A percentile compares a stretch with the other conserved stretches of the same genome.
These are phyloP conservation scores for Agelastica alni DNA, from an alignment of 2,888 invertebrate species.

Conservation along the genomic window DNA sequence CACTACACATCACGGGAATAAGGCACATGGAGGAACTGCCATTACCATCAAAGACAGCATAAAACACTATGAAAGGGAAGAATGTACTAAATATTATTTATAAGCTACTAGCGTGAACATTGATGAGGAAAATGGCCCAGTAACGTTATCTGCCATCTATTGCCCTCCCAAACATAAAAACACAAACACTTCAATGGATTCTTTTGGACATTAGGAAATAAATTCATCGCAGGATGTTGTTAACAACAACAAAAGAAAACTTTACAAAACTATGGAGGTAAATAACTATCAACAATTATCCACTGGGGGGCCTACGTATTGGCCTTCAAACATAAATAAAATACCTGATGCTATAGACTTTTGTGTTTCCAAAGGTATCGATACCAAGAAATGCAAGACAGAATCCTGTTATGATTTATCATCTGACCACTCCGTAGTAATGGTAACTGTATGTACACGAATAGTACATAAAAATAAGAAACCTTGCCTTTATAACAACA, in stretches of 20 bases:
- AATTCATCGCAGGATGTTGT: too few relatives aligned
- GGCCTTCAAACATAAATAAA: slow-evolving; percentile 32
- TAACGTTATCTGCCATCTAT: slow-evolving; percentile 30
- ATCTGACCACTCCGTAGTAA: slow-evolving; percentile 16
- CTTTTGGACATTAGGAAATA: too few relatives aligned
- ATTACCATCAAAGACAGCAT: slow-evolving; percentile 29
- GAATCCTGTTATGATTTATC: too few relatives aligned
- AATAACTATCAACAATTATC: too few relatives aligned
- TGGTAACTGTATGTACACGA: slow-evolving; percentile 6
- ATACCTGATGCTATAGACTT: slow-evolving; percentile 19
- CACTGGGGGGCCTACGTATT: too few relatives aligned
- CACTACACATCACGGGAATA: slow-evolving; percentile 29
- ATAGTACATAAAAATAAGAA: slow-evolving; percentile 5
- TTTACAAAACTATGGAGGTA: too few relatives aligned
- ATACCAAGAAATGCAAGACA: too few relatives aligned
- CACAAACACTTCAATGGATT: too few relatives aligned
- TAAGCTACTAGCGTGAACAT: slow-evolving; percentile 29
- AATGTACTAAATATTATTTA: slow-evolving; percentile 16
- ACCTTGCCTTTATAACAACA: slow-evolving; percentile 9
- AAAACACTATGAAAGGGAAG: slow-evolving; percentile 26
- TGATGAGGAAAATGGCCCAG: slow-evolving; percentile 5
- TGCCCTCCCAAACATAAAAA: slow-evolving; percentile 31
- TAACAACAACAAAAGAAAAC: too few relatives aligned
- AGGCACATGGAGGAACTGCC: slow-evolving; percentile 30
- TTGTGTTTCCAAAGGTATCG: slow-evolving; percentile 14